These are phyloP conservation scores for Trichopria drosophilae DNA, from an alignment of 2,888 invertebrate species.

Conservation along the genomic window DNA sequence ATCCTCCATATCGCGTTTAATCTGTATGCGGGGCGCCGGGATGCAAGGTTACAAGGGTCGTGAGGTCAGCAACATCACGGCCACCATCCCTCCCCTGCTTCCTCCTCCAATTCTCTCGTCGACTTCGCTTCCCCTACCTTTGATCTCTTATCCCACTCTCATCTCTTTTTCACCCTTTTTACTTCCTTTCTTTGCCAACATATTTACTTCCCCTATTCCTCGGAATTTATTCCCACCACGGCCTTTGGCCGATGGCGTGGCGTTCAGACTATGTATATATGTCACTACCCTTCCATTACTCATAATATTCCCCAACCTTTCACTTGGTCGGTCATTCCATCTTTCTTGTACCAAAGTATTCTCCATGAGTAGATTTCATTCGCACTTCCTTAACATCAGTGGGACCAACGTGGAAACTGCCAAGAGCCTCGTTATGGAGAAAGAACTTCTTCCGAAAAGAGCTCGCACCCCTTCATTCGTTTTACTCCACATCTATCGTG, in stretches of 20 bases:
- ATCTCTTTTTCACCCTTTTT: slow-evolving; percentile 11
- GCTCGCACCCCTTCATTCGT: neutral
- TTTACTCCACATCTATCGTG: neutral
- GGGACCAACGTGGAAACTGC: slow-evolving; percentile 8
- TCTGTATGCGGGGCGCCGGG: slow-evolving; percentile 43
- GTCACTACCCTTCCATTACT: too few relatives aligned
- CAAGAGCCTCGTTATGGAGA: slow-evolving; percentile 2
- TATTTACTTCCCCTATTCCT: neutral
- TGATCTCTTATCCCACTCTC: slow-evolving; percentile 27
- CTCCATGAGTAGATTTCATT: too few relatives aligned
- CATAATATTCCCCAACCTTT: too few relatives aligned
- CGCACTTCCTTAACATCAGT: slow-evolving; percentile 16
- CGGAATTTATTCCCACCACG: too few relatives aligned
- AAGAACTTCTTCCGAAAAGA: slow-evolving; percentile 1
- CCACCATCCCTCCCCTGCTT: slow-evolving; percentile 41
- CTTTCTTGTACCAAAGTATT: too few relatives aligned
- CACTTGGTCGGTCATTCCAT: too few relatives aligned
- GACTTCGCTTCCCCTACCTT: slow-evolving; percentile 38
- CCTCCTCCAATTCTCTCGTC: slow-evolving; percentile 34
- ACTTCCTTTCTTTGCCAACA: slow-evolving; percentile 13
- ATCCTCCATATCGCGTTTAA: slow-evolving; percentile 38
- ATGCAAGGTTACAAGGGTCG: slow-evolving; percentile 57
- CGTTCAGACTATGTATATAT: too few relatives aligned
- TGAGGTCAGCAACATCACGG: slow-evolving; percentile 57
- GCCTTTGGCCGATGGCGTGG: too few relatives aligned